Base-by-base conservation (phyloP, 23 tunicate species). In the Ascidia mentula region DNA sequence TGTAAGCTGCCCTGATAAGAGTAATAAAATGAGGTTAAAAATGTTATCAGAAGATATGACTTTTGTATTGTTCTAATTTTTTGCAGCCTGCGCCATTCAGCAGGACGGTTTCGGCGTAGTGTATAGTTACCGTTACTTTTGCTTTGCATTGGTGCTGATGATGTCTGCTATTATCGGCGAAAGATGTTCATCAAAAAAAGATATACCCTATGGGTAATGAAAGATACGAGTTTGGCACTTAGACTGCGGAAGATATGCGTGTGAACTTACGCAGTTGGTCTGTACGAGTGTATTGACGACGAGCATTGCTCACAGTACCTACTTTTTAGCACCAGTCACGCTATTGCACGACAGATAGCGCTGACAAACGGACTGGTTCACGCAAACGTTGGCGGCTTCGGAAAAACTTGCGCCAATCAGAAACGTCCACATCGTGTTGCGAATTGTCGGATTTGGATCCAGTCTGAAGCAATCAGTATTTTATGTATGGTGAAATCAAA, bases 301-400 rank as follows among this genome's bases (percentile, higher is more conserved):
- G 12, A 12, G 53, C 53, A 9, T 12, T 42, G 53, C 15, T 42
- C 15, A 42, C 15, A 1, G 65, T 17, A 71, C 75, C 32, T 71
- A 71, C 75, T 28, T 6, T 71, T 36, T 9, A 2, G 75, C 75
- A 18, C 32, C 75, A 3, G 30, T 71, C 36, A 35, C 75, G 3
- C 36, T 28, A 28, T 71, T 71, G 75, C 75, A 71, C 30, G 75
- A 71, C 6, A 71, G 34, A 36, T 71, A 71, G 8, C 75, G 75
- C 30, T 71, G 75, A 36, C 35, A 71, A 2, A 71, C 39, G 1
- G 75, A 31, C 32, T 71, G 75, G 39, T 71, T 71, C 9, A 6
- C 18, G 35, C 75, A 71, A 20, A 36, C 35, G 39, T 33, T 33
- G 4, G 18, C 5, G 6, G 32, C 30, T 28, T 5, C 5, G 18